These are phyloP conservation scores for Desoria tigrina DNA, from an alignment of 2,888 invertebrate species.

Conservation along the genomic window DNA sequence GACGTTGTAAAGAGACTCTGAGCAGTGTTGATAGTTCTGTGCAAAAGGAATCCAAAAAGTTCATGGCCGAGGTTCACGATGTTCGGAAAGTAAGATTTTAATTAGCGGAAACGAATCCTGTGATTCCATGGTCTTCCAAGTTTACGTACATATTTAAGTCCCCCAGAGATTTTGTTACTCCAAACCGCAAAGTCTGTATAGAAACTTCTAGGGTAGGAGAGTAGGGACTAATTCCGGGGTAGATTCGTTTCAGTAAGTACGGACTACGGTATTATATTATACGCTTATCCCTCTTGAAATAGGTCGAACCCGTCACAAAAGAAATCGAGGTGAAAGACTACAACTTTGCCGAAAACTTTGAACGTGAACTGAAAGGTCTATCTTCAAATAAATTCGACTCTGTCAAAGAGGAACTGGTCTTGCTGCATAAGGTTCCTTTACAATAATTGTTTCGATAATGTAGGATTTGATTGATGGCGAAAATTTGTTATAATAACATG, in stretches of 20 bases:
- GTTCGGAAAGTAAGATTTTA: constrained; percentile 16
- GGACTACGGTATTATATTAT: no score
- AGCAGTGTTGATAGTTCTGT: background rate
- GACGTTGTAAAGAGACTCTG: constrained; percentile 24
- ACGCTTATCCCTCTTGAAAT: no score
- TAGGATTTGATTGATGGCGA: background rate
- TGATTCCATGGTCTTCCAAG: no score
- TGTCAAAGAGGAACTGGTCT: background rate
- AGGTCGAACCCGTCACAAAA: constrained; percentile 13
- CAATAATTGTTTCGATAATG: no score
- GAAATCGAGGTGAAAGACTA: constrained; percentile 16
- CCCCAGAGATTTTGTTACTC: no score
- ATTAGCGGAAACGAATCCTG: no score
- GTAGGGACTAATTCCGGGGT: no score
- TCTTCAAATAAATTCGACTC: background rate
- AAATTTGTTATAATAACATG: no score
- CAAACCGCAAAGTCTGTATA: no score
- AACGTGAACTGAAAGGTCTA: background rate
- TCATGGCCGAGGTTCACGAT: constrained; percentile 19
- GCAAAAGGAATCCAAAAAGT: constrained; percentile 2
- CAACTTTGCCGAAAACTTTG: constrained; percentile 20
- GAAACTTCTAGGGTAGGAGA: no score
- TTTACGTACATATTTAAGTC: no score
- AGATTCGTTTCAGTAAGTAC: no score
- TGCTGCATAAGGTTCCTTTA: constrained; percentile 2